These are phyloP conservation scores for Morpho achilles DNA, from an alignment of 2,888 invertebrate species.

Conservation along the genomic window DNA sequence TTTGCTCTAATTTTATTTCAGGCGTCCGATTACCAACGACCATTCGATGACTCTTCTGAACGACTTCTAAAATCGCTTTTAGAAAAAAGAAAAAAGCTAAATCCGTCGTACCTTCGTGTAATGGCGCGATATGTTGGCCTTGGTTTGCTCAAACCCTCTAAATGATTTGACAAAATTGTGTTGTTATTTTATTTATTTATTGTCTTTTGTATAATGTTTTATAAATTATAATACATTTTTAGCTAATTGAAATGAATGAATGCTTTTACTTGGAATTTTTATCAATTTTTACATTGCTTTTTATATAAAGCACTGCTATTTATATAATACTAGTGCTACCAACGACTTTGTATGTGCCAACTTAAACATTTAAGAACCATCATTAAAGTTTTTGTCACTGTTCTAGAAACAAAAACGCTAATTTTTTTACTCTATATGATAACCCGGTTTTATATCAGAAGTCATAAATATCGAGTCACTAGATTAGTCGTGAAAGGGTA, in stretches of 20 bases:
- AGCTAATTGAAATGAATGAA: neutral
- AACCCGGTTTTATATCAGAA: no score
- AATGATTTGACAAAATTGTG: slow-evolving; percentile 20
- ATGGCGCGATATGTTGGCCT: slow-evolving; percentile 73
- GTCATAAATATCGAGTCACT: no score
- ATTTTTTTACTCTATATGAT: no score
- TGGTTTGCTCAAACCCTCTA: slow-evolving; percentile 49
- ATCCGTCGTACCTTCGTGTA: slow-evolving; percentile 65
- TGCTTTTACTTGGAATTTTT: no score
- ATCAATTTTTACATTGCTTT: no score
- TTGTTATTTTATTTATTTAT: slow-evolving; percentile 6
- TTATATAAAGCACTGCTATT: no score
- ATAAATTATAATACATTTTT: slow-evolving; percentile 17
- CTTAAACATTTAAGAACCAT: no score
- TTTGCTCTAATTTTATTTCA: slow-evolving; percentile 27
- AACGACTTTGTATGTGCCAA: no score
- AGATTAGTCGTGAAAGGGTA: no score
- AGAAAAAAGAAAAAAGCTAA: slow-evolving; percentile 59
- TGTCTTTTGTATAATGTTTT: slow-evolving; percentile 17
- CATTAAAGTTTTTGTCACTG: no score
- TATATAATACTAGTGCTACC: no score
- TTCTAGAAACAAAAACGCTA: no score
- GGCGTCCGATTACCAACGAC: slow-evolving; percentile 66
- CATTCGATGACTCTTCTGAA: slow-evolving; percentile 58
- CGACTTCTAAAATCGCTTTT: slow-evolving; percentile 53